Conservation (phyloP, 2,888 invertebrate species). For the Orthosia cruda region DNA sequence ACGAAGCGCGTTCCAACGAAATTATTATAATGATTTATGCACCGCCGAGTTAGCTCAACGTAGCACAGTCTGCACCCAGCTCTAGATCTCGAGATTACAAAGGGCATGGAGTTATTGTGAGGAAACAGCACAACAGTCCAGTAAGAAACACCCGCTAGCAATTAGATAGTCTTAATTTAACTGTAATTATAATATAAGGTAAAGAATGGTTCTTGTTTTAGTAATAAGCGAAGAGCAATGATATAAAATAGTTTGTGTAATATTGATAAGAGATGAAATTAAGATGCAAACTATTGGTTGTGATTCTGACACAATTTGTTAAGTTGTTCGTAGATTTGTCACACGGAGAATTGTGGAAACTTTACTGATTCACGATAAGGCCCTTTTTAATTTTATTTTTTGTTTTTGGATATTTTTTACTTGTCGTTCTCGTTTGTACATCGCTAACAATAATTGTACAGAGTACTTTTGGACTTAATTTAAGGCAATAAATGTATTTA, state of each 20-base stretch:
- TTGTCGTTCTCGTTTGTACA: slow-evolving; percentile 91
- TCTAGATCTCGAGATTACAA: slow-evolving; percentile 79
- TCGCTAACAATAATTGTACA: slow-evolving; percentile 92
- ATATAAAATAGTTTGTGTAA: slow-evolving; percentile 92
- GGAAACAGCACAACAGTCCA: slow-evolving; percentile 86
- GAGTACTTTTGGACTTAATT: slow-evolving; percentile 92
- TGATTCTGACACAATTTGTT: slow-evolving; percentile 92
- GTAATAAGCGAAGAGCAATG: slow-evolving; percentile 91
- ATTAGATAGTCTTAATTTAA: slow-evolving; percentile 91
- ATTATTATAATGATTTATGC: slow-evolving; percentile 55
- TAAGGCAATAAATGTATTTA: slow-evolving; percentile 92
- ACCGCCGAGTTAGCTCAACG: slow-evolving; percentile 56
- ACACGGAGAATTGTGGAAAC: slow-evolving; percentile 84
- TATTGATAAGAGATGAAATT: slow-evolving; percentile 90
- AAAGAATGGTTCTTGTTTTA: slow-evolving; percentile 92
- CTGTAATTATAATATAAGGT: slow-evolving; percentile 90
- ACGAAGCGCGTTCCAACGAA: slow-evolving; percentile 58
- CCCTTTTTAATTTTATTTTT: slow-evolving; percentile 84
- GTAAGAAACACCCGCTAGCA: slow-evolving; percentile 89
- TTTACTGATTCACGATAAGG: slow-evolving; percentile 87
- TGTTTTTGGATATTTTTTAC: slow-evolving; percentile 88
- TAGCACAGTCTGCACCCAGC: slow-evolving; percentile 73
- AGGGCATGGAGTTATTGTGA: slow-evolving; percentile 80
- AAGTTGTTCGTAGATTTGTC: slow-evolving; percentile 90
- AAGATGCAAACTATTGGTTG: slow-evolving; percentile 92